Evolutionary conservation across 1,140 invertebrate species (phyloP).

Genomic region (Bombus superbus): DNA sequence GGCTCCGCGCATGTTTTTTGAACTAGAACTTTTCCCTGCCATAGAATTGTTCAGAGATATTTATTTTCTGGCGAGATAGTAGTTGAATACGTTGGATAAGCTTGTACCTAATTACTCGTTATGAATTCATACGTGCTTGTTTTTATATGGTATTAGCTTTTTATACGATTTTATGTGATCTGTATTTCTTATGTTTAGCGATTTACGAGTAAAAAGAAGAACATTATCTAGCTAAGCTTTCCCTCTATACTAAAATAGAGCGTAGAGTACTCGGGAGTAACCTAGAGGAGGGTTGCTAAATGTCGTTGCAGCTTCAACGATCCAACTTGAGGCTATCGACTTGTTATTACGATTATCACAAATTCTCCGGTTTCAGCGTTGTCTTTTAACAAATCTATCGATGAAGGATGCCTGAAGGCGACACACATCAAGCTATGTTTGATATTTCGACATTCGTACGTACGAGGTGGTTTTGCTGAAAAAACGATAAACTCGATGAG

Average conservation of each 20-base stretch:
- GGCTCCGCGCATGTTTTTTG: background rate
- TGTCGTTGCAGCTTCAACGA: background rate
- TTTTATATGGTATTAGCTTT: too few relatives aligned
- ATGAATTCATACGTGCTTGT: background rate
- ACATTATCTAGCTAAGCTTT: background rate
- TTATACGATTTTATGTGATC: too few relatives aligned
- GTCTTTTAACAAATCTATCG: background rate
- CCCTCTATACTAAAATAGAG: background rate
- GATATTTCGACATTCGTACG: background rate
- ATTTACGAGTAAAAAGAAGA: background rate
- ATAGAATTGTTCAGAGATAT: background rate
- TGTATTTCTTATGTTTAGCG: background rate
- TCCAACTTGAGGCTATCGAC: background rate
- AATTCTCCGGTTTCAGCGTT: background rate
- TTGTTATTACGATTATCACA: background rate
- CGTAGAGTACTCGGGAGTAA: background rate
- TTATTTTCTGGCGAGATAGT: too few relatives aligned
- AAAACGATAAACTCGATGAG: constrained; percentile 18
- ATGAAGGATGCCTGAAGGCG: background rate
- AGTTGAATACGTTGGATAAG: too few relatives aligned
- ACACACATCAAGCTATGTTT: background rate
- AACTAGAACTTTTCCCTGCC: background rate
- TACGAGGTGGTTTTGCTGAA: background rate
- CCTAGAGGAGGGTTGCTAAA: background rate
- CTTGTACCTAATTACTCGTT: too few relatives aligned